These are phyloP conservation scores for Zaprionus ornatus DNA, from an alignment of 1,140 invertebrate genomes.

Conservation along the genomic window DNA sequence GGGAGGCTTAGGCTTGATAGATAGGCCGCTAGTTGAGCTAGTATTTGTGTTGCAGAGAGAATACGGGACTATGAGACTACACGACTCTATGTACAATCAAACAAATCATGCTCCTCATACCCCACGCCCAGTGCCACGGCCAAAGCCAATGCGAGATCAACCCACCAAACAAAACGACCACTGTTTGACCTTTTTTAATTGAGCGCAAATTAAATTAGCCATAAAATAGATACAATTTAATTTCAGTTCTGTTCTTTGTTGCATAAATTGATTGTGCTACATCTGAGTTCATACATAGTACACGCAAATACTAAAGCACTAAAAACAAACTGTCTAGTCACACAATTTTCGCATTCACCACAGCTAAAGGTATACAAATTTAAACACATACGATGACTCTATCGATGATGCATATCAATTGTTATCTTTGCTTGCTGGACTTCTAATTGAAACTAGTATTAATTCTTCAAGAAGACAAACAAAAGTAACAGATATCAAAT, in stretches of 20 bases:
- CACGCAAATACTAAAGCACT: slow-evolving; percentile 8
- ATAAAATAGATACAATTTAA: slow-evolving; percentile 77
- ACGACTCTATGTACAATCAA: slow-evolving; percentile 23
- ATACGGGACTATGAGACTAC: not conserved
- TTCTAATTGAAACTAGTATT: not conserved
- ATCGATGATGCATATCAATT: slow-evolving; percentile 14
- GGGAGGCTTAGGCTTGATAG: not conserved
- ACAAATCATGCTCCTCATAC: slow-evolving; percentile 50
- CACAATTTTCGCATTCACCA: slow-evolving; percentile 8
- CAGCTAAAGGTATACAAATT: not conserved
- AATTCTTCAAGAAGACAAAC: not conserved
- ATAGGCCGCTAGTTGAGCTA: not conserved
- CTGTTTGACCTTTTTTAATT: slow-evolving; percentile 76
- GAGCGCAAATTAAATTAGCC: slow-evolving; percentile 79
- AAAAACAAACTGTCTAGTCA: slow-evolving; percentile 1
- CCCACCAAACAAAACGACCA: slow-evolving; percentile 52
- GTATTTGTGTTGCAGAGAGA: not conserved
- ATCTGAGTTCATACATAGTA: slow-evolving; percentile 18
- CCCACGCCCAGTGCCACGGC: slow-evolving; percentile 29
- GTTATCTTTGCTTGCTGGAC: not conserved
- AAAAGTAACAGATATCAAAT: too few species aligned
- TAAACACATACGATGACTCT: slow-evolving; percentile 14
- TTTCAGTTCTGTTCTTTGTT: slow-evolving; percentile 56
- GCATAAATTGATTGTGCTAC: slow-evolving; percentile 25
- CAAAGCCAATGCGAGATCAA: slow-evolving; percentile 52